Base-by-base conservation (phyloP, 2,113 vertebrate species). In the Melierax canorus region DNA sequence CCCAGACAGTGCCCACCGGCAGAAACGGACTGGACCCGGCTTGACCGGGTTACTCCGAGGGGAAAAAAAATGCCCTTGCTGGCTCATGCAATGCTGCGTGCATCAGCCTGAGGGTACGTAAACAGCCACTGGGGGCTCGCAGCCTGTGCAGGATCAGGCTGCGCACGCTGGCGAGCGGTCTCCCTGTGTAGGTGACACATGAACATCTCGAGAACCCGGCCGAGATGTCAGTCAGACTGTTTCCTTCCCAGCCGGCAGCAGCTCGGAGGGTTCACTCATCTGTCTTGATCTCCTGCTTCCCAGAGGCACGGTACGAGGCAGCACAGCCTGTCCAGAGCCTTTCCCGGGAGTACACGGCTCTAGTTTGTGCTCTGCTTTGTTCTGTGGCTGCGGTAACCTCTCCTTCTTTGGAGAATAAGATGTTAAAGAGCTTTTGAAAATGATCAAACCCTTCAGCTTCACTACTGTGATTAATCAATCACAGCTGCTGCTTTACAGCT, bases 401-500 rank as follows among this genome's bases (percentile, higher is more conserved):
- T 74, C 76, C 55, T 79, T 39, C 95, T 94, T 96, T 78, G 80
- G 51, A 96, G 84, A 95, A 89, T 55, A 77, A 92, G 80, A 94
- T 74, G 75, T 84, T 96, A 88, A 96, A 78, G 90, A 91, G 91
- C 69, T 89, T 91, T 94, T 82, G 89, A 91, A 92, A 95, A 94
- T 85, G 89, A 97, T 96, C 94, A 95, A 96, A 87, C 92, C 87
- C 81, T 91, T 96, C 94, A 92, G 84, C 66, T 93, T 91, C 73
- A 36, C 95, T 94, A 32, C 94, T 97, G 96, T 95, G 94, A 97
- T 95, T 96, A 96, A 96, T 96, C 93, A 95, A 94, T 97, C 96
- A 93, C 94, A 81, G 96, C 93, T 50, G 77, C 87, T 95, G 94
- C 93, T 96, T 96, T 96, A 87, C 77, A 95, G 89, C 77, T 92